These are phyloP conservation scores for human DNA, from an alignment of 2,113 vertebrate genomes.

Conservation along the genomic window DNA sequence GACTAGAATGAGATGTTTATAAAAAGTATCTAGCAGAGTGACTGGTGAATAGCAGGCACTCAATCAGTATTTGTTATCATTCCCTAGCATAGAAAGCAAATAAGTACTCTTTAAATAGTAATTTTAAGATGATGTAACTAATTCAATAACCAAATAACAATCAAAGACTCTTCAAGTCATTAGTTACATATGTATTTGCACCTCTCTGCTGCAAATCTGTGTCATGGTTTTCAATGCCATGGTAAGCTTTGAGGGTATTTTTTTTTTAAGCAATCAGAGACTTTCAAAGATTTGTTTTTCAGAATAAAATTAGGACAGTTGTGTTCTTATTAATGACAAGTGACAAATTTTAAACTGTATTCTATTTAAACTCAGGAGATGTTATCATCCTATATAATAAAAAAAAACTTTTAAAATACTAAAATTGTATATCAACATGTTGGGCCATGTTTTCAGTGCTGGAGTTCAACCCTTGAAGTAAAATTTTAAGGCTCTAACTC, in stretches of 20 bases:
- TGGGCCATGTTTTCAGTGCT: not conserved
- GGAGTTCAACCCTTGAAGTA: not conserved
- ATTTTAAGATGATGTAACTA: not conserved
- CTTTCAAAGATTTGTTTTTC: not conserved
- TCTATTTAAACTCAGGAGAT: conserved; percentile 52
- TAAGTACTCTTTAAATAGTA: not conserved
- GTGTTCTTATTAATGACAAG: not conserved
- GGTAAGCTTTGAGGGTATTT: not conserved
- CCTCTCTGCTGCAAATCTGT: not conserved
- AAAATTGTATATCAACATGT: not conserved
- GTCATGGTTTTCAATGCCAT: not conserved
- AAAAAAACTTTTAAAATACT: not conserved
- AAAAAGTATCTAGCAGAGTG: not conserved
- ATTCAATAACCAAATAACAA: not conserved
- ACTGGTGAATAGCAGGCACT: not conserved
- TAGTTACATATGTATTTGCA: not conserved
- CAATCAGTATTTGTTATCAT: not conserved
- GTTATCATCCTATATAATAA: not conserved
- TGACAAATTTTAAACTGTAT: conserved; percentile 54
- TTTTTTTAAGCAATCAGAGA: not conserved
- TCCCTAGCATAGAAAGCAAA: not conserved
- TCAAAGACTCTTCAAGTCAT: not conserved
- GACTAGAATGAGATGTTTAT: not conserved
- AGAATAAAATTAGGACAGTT: conserved; percentile 35
- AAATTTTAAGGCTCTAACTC: not conserved